Conservation (phyloP, 2,888 invertebrate genomes). For the Noctua comes region DNA sequence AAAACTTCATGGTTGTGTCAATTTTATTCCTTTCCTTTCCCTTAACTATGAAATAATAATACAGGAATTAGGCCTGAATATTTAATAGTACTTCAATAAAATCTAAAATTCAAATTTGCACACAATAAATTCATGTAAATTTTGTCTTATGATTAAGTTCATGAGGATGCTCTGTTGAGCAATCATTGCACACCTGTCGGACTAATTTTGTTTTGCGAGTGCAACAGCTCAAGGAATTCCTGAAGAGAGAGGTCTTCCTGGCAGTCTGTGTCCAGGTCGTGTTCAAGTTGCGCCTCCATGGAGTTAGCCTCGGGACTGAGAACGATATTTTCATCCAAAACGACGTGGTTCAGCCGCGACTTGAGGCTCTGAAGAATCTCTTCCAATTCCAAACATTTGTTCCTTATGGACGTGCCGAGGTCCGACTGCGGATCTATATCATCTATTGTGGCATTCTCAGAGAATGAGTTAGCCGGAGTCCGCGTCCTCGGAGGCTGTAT, state of each 20-base stretch:
- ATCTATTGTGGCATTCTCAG: constrained; percentile 85
- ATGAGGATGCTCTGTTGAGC: constrained; percentile 50
- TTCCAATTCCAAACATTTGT: constrained; percentile 88
- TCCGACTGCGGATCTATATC: constrained; percentile 89
- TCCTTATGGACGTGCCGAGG: constrained; percentile 87
- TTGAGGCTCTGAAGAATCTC: constrained; percentile 89
- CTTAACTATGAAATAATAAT: constrained; percentile 59
- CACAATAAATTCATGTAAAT: constrained; percentile 85
- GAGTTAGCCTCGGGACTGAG: constrained; percentile 88
- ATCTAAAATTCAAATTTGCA: constrained; percentile 84
- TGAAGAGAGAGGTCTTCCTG: constrained; percentile 89
- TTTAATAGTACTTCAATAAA: constrained; percentile 79
- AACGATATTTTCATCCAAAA: constrained; percentile 87
- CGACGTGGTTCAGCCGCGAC: constrained; percentile 88
- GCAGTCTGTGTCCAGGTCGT: constrained; percentile 88
- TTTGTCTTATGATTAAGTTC: constrained; percentile 73
- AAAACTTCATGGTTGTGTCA: constrained; percentile 5
- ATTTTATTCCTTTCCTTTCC: constrained; percentile 1
- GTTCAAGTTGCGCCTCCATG: constrained; percentile 87
- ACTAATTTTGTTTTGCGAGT: constrained; percentile 86
- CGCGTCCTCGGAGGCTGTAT: constrained; percentile 87
- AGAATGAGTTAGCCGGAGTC: constrained; percentile 87
- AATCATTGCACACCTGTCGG: constrained; percentile 84
- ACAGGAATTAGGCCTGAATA: constrained; percentile 71
- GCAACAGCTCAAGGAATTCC: constrained; percentile 87